These are phyloP conservation scores for Willisornis vidua DNA, from an alignment of 2,113 vertebrate genomes.

Conservation along the genomic window DNA sequence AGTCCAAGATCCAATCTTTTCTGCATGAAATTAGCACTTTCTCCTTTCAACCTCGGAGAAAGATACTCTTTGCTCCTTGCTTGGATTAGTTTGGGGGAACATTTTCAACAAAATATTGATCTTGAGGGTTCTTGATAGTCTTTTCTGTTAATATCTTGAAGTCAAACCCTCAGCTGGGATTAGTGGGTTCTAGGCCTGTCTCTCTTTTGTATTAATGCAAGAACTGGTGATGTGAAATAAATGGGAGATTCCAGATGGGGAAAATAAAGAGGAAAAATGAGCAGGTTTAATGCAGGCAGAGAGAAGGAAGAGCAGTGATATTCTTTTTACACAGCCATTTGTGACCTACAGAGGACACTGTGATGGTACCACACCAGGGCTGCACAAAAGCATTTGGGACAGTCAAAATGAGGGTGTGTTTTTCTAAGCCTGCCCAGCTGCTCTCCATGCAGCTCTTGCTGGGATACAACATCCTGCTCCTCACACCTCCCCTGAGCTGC, in stretches of 20 bases:
- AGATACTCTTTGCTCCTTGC: background rate
- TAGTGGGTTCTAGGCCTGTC: background rate
- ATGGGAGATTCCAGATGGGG: background rate
- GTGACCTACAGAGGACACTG: background rate
- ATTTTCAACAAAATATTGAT: background rate
- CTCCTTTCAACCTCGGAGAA: slow-evolving; percentile 41
- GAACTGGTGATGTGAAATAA: background rate
- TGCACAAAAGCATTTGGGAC: background rate
- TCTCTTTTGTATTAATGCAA: background rate
- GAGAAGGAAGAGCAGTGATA: background rate
- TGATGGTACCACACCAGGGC: background rate
- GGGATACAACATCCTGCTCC: background rate
- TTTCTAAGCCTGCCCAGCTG: background rate
- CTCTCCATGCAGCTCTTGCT: background rate
- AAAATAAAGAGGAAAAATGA: background rate
- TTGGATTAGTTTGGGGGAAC: background rate
- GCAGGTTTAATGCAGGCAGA: background rate
- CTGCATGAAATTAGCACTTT: slow-evolving; percentile 28
- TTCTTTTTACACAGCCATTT: background rate
- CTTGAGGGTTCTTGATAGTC: background rate
- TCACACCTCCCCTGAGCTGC: background rate
- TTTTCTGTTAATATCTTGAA: background rate
- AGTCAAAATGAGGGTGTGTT: background rate
- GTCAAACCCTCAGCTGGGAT: background rate
- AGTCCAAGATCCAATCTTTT: background rate